Percentiles rank a stretch among this genome's conserved stretches.
These are phyloP conservation scores for Hepsetus odoe DNA, from an alignment of 2,113 vertebrate species.

Conservation along the genomic window DNA sequence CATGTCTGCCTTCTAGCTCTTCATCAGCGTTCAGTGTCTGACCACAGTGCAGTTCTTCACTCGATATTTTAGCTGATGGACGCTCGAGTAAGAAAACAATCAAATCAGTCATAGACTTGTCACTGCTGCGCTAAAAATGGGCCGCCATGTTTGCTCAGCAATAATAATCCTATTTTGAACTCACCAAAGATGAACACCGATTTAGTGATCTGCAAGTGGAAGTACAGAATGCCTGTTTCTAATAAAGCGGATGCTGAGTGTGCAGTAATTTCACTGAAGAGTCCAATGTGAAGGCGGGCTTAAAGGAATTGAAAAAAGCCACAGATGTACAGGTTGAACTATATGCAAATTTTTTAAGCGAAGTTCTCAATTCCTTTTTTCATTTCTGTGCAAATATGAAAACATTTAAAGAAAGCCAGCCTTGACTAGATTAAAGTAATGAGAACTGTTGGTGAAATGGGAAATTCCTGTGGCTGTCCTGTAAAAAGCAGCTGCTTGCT, in stretches of 20 bases:
- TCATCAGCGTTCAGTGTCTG: too few species aligned
- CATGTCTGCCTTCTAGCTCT: too few species aligned
- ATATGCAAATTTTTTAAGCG: neutral
- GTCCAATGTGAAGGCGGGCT: neutral
- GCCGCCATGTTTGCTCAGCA: too few species aligned
- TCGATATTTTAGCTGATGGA: too few species aligned
- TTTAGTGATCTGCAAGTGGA: too few species aligned
- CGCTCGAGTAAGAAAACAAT: too few species aligned
- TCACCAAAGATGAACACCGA: too few species aligned
- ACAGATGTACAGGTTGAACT: neutral
- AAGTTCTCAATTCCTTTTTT: neutral
- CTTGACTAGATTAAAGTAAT: slow-evolving; percentile 6
- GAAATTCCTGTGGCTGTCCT: slow-evolving; percentile 34
- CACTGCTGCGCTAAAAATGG: too few species aligned
- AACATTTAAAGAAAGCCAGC: slow-evolving; percentile 15
- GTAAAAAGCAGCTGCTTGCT: slow-evolving; percentile 23
- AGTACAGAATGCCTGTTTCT: too few species aligned
- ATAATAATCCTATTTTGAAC: too few species aligned
- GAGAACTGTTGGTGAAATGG: neutral
- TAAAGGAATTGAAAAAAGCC: neutral
- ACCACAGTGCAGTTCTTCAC: too few species aligned
- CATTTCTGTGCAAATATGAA: neutral
- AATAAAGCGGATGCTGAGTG: neutral
- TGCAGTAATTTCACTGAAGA: neutral
- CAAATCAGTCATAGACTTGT: too few species aligned